phyloP scores from a whole-genome alignment of 1,140 invertebrate species.

The Protaetia brevitarsis region DNA sequence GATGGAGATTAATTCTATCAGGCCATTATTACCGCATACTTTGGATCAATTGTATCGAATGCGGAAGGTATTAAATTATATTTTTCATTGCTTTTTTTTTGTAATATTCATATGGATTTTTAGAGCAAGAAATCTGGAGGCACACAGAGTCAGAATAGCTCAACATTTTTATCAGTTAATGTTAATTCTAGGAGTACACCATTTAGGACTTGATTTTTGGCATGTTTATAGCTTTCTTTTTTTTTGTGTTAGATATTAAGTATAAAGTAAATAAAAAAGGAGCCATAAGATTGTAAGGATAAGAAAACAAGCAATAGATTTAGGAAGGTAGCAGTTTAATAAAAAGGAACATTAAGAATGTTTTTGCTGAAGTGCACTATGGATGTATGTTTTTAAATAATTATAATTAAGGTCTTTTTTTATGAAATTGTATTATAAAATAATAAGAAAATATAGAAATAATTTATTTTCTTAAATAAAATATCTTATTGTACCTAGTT shows the following conservation, averaged over 20 bases:
- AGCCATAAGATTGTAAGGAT: too few species aligned
- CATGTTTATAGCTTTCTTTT: too few species aligned
- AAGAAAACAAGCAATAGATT: too few species aligned
- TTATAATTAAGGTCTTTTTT: too few species aligned
- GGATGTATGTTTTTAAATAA: too few species aligned
- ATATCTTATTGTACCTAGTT: too few species aligned
- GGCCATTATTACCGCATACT: constrained; percentile 81
- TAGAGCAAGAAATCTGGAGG: background rate
- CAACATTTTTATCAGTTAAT: background rate
- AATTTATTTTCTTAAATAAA: background rate
- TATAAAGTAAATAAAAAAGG: too few species aligned
- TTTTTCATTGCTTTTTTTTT: background rate
- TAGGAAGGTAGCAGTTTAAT: too few species aligned
- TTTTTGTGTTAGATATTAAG: too few species aligned
- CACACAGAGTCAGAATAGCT: background rate
- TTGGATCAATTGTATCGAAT: constrained; percentile 80
- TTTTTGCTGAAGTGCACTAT: too few species aligned
- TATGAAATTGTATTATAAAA: background rate
- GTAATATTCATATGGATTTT: background rate
- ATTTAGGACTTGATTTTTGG: background rate
- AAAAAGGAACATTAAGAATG: too few species aligned
- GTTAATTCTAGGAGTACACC: background rate
- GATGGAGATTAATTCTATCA: constrained; percentile 88
- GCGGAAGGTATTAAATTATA: constrained; percentile 42
- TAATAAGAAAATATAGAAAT: background rate